Evolutionary conservation across 2,797 vertebrate genomes (phyloP).

Genomic region (Parauchenoglanis punctatus): DNA sequence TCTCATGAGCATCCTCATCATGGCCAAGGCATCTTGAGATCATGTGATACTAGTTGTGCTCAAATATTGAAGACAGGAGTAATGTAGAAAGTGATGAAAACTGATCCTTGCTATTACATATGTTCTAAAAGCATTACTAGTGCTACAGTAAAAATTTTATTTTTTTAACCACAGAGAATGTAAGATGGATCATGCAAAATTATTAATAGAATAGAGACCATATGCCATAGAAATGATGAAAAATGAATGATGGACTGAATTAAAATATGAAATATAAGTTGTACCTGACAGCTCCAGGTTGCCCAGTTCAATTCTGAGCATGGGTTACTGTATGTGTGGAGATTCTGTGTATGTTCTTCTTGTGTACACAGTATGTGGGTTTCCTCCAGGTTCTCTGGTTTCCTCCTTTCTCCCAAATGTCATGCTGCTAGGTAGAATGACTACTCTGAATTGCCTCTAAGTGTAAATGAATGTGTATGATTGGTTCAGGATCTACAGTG

Average conservation of each 20-base stretch:
- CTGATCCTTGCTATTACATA: background rate
- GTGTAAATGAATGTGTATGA: background rate
- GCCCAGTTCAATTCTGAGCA: background rate
- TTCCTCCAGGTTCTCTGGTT: background rate
- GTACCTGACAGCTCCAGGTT: background rate
- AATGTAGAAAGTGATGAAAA: background rate
- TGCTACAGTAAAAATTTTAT: background rate
- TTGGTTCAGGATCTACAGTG: background rate
- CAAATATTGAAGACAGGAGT: background rate
- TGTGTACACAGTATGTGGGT: background rate
- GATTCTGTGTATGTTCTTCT: background rate
- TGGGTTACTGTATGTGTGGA: background rate
- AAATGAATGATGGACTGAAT: background rate
- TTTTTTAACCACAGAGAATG: background rate
- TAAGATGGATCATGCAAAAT: background rate
- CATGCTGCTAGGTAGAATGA: background rate
- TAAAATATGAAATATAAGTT: background rate
- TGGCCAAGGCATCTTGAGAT: constrained; percentile 86
- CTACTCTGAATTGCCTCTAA: background rate
- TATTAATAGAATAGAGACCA: background rate
- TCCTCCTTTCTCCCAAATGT: background rate
- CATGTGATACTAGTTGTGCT: background rate
- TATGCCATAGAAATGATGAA: background rate
- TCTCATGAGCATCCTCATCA: constrained; percentile 94
- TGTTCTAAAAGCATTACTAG: background rate